Base-by-base conservation (phyloP, 2,888 invertebrate genomes). In the Diploptera punctata region DNA sequence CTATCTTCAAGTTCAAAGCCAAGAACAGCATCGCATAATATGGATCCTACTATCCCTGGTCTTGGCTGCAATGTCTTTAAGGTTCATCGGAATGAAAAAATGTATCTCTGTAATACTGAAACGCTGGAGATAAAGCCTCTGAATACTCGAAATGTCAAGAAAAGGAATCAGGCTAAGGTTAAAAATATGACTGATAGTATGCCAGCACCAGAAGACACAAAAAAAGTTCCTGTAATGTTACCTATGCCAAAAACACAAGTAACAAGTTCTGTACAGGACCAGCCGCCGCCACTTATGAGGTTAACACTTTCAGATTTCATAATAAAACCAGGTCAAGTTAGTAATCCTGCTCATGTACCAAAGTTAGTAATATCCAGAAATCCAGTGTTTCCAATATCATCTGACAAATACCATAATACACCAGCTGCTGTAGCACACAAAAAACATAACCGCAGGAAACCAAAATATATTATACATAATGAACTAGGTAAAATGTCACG, bases 81-180 rank as follows among this genome's bases (percentile, higher is more conserved):
- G 52, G 52, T 24, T 24, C 21, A 62, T n/a, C 10, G 24, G 16
- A 62, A 62, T 1, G 43, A 13, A 38, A 43, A 62, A 18, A 19
- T 38, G 43, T 62, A 62, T 18, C 16, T 62, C 0, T 62, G 62
- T 21, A 69, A 69, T 31, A 38, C 44, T 24, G 69, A 69, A 5
- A 33, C 60, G 4, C 43, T 43, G 19, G 54, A 54, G 16, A 43
- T 65, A 3, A 38, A 49, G 19, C 18, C 19, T 18, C 26, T 52
- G 19, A 49, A 18, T 3, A 54, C 1, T 7, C 13, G 19, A 44
- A 47, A 52, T 38, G 65, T 21, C 10, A 71, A 49, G 54, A 61
- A 44, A 26, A 43, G 44, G 13, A 38, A 21, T 26, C 21, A 19
- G 10, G 9, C 13, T 16, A 62, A 21, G 1, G 9, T 16, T 19